Evolutionary conservation across 2,888 invertebrate species (phyloP).

Genomic region (Calephelis perditalis): DNA sequence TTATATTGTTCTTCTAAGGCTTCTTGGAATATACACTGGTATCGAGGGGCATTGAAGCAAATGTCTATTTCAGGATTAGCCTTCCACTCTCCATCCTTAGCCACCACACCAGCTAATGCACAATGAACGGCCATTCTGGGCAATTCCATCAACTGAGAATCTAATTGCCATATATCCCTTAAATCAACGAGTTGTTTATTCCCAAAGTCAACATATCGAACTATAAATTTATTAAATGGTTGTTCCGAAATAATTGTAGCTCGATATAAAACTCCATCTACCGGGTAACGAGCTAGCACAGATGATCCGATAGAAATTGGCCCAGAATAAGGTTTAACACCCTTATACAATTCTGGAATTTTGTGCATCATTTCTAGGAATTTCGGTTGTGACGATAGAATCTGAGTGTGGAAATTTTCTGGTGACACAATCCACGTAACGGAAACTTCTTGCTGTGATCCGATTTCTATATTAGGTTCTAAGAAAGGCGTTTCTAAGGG

Average conservation of each 20-base stretch:
- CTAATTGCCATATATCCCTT: slow-evolving; percentile 83
- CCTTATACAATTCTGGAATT: slow-evolving; percentile 82
- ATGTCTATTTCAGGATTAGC: slow-evolving; percentile 70
- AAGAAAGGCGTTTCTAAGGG: slow-evolving; percentile 66
- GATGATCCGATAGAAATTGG: slow-evolving; percentile 78
- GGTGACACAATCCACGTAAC: slow-evolving; percentile 89
- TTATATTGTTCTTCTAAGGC: slow-evolving; percentile 62
- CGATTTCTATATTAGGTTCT: slow-evolving; percentile 64
- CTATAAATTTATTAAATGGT: slow-evolving; percentile 79
- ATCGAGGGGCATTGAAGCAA: slow-evolving; percentile 80
- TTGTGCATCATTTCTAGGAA: slow-evolving; percentile 84
- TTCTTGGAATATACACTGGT: slow-evolving; percentile 78
- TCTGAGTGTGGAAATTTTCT: slow-evolving; percentile 83
- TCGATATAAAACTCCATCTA: slow-evolving; percentile 84
- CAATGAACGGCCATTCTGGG: slow-evolving; percentile 86
- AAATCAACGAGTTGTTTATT: slow-evolving; percentile 81
- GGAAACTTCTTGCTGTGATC: slow-evolving; percentile 75
- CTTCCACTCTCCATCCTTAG: slow-evolving; percentile 79
- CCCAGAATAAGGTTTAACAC: slow-evolving; percentile 57
- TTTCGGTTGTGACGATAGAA: slow-evolving; percentile 65
- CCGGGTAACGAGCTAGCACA: slow-evolving; percentile 83
- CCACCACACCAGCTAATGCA: slow-evolving; percentile 78
- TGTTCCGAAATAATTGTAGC: slow-evolving; percentile 81
- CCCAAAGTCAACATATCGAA: slow-evolving; percentile 87
- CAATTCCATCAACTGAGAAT: slow-evolving; percentile 80